Percentiles rank a stretch among this genome's conserved stretches.
Conservation (phyloP, 2,797 vertebrate species). For the Champsocephalus esox region DNA sequence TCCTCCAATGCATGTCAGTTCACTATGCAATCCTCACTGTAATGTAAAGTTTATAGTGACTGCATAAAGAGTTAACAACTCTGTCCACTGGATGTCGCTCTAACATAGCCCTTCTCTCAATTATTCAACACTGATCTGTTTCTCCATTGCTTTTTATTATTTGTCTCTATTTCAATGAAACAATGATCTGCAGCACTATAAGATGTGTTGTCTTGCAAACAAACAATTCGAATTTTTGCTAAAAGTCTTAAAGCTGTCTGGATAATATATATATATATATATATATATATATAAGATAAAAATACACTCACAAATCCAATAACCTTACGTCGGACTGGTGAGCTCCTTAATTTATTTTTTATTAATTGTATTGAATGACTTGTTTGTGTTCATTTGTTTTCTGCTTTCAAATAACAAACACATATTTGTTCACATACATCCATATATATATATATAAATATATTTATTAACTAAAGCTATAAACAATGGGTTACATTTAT, state of each 20-base stretch:
- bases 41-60: neutral
- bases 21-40: neutral
- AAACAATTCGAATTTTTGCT: neutral
- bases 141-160: neutral
- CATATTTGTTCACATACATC: neutral
- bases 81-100: conserved; percentile 64
- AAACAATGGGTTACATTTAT: neutral
- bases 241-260: conserved; percentile 11
- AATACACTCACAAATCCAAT: neutral
- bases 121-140: neutral
- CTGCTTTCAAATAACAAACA: neutral
- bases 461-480: neutral
- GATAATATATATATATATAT: too few relatives aligned
- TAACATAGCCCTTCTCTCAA: conserved; percentile 8
- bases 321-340: neutral
- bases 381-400: neutral
- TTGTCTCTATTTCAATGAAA: neutral
- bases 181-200: neutral
- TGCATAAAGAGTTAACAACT: conserved; percentile 7
- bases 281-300: too few relatives aligned
- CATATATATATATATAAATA: too few relatives aligned
- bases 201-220: neutral
- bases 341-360: neutral
- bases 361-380: neutral
- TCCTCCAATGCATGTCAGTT: neutral